phyloP scores from a whole-genome alignment of 2,797 vertebrate species.

The Anabacerthia variegaticeps region DNA sequence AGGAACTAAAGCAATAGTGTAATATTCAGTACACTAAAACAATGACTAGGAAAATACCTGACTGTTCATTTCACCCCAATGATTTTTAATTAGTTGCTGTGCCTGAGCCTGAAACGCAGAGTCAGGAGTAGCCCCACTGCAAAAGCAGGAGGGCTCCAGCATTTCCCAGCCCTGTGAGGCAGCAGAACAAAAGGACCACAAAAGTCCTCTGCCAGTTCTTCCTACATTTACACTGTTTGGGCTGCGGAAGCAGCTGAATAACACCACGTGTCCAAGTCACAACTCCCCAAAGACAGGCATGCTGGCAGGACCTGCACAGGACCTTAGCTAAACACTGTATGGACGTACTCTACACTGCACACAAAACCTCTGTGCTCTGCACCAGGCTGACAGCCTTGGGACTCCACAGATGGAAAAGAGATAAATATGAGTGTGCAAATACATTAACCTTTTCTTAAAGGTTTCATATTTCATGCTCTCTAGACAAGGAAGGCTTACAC shows the following conservation, averaged over 20 bases:
- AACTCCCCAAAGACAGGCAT: neutral
- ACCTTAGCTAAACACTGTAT: neutral
- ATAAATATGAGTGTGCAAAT: neutral
- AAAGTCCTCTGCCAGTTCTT: neutral
- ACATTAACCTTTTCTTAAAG: neutral
- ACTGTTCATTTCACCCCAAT: neutral
- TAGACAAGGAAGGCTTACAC: neutral
- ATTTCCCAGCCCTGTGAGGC: neutral
- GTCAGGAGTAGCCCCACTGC: accelerated
- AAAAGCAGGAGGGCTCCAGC: neutral
- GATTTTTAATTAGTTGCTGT: neutral
- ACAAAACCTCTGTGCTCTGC: neutral
- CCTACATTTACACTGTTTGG: accelerated
- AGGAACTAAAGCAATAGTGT: neutral
- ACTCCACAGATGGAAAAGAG: neutral
- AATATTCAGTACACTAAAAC: neutral
- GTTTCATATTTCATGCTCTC: neutral
- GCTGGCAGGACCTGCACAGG: neutral
- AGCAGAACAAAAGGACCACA: accelerated
- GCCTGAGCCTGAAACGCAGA: accelerated
- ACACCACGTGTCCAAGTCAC: neutral
- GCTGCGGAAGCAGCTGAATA: neutral
- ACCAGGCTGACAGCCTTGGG: neutral
- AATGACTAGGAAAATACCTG: neutral
- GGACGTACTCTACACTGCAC: accelerated